Evolutionary conservation across 2,888 invertebrate genomes (phyloP).

Genomic region (Schizaphis graminum): DNA sequence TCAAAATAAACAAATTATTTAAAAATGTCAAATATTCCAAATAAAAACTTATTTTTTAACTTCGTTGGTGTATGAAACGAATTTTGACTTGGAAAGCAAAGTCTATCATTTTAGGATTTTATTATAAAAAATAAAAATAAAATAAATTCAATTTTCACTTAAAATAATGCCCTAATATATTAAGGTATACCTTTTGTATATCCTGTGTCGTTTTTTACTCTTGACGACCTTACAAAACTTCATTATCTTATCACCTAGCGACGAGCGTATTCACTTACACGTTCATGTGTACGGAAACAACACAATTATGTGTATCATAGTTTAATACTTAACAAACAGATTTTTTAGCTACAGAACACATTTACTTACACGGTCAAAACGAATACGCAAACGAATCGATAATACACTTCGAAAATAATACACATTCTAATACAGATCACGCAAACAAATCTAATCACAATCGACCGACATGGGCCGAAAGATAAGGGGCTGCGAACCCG

Average conservation of each 20-base stretch:
- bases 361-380: background rate
- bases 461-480: background rate
- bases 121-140: too few species aligned
- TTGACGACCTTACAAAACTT: background rate
- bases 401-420: background rate
- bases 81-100: too few species aligned
- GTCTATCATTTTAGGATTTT: too few species aligned
- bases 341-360: background rate
- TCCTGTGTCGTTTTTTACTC: background rate
- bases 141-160: too few species aligned
- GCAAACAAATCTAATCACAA: background rate
- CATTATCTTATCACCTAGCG: background rate
- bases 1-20: too few species aligned
- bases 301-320: background rate
- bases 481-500: background rate
- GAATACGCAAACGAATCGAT: background rate
- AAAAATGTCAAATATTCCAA: too few species aligned
- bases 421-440: background rate
- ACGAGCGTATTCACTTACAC: background rate
- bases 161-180: too few species aligned
- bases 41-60: too few species aligned
- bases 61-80: too few species aligned
- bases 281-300: background rate
- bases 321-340: background rate
- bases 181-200: background rate